Percentiles rank a stretch among this genome's conserved stretches.
Evolutionary conservation across 2,888 invertebrate genomes (phyloP).

Genomic region (Belgica antarctica): DNA sequence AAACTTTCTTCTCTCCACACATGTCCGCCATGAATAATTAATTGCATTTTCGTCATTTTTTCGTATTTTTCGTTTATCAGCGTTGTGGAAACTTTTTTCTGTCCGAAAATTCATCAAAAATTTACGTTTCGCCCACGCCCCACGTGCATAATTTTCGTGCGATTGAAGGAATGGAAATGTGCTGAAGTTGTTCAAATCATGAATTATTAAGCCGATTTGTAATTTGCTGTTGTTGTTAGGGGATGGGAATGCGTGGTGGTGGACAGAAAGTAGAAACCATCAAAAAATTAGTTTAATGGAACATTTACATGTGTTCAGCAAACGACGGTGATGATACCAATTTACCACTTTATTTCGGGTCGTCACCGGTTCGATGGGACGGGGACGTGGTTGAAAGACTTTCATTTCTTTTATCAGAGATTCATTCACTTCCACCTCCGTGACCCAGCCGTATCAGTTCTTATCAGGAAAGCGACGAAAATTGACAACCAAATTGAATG

Average conservation of each 20-base stretch:
- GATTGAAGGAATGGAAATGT: slow-evolving; percentile 15
- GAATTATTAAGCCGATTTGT: slow-evolving; percentile 20
- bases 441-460: background rate
- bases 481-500: background rate
- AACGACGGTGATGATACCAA: slow-evolving; percentile 28
- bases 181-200: slow-evolving; percentile 21
- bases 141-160: background rate
- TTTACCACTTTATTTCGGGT: background rate
- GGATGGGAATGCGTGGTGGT: background rate
- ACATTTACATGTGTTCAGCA: slow-evolving; percentile 24
- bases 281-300: slow-evolving; percentile 31
- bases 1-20: slow-evolving; percentile 38
- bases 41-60: slow-evolving; percentile 34
- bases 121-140: slow-evolving; percentile 11
- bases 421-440: background rate
- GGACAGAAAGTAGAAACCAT: background rate
- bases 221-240: background rate
- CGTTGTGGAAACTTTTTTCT: slow-evolving; percentile 7
- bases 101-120: slow-evolving; percentile 21
- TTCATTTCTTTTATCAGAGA: background rate
- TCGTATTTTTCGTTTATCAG: slow-evolving; percentile 1
- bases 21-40: slow-evolving; percentile 38
- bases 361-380: background rate
- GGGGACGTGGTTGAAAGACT: background rate
- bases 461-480: background rate